Evolutionary conservation across 2,888 invertebrate genomes (phyloP).

Genomic region (Psylliodes chrysocephalus): DNA sequence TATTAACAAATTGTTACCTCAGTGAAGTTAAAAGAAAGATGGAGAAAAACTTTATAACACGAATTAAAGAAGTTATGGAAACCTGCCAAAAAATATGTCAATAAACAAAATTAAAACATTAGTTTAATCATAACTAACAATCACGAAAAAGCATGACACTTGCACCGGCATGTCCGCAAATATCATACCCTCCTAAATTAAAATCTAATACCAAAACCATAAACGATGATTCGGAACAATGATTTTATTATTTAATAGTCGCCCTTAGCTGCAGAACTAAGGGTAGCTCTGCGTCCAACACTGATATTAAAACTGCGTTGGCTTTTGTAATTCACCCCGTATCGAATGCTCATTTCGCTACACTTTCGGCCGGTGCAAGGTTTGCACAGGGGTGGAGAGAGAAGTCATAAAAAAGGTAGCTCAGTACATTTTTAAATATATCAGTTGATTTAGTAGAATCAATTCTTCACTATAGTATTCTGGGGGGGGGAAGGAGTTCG

Average conservation of each 20-base stretch:
- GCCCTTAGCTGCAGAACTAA: constrained; percentile 17
- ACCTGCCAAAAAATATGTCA: no score
- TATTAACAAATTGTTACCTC: no score
- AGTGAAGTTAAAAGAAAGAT: no score
- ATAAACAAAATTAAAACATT: no score
- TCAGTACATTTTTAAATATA: no score
- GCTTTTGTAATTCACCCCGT: constrained; percentile 58
- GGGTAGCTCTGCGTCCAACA: neutral
- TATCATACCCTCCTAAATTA: constrained; percentile 30
- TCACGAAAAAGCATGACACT: constrained; percentile 1
- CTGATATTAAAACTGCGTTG: constrained; percentile 42
- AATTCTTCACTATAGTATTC: no score
- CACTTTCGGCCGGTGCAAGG: constrained; percentile 50
- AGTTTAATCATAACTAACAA: no score
- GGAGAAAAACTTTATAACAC: no score
- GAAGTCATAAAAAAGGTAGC: no score
- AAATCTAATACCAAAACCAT: constrained; percentile 38
- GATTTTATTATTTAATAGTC: constrained; percentile 45
- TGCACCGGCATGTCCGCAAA: constrained; percentile 26
- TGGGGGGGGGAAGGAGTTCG: no score
- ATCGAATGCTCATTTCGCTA: constrained; percentile 64
- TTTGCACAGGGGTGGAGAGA: constrained; percentile 20
- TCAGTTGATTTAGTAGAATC: no score
- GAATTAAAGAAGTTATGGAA: no score
- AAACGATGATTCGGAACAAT: constrained; percentile 35